Evolutionary conservation across 2,113 vertebrate species (phyloP).

Genomic region (Lophotis ruficrista): DNA sequence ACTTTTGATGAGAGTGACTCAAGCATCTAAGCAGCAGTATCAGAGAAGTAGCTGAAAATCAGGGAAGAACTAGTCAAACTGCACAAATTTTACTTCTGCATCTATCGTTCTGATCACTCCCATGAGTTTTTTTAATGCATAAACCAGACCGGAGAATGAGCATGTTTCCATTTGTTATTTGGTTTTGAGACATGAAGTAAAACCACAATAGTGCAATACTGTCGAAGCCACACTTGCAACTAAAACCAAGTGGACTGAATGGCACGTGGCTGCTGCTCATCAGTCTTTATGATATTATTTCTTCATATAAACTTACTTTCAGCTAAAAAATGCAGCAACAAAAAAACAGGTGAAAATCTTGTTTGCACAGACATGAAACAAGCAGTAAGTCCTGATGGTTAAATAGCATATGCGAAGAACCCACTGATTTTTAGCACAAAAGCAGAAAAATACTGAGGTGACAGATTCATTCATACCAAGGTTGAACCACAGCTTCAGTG

Average conservation of each 20-base stretch:
- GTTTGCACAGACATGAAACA: background rate
- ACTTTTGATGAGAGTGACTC: conserved; percentile 84
- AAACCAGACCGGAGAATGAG: background rate
- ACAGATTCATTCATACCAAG: no score
- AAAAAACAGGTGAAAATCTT: background rate
- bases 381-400: background rate
- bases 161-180: background rate
- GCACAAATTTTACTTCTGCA: background rate
- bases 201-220: background rate
- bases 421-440: background rate
- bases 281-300: background rate
- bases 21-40: conserved; percentile 55
- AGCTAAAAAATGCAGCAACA: background rate
- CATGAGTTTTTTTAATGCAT: background rate
- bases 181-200: background rate
- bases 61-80: background rate
- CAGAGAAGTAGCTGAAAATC: background rate
- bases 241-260: background rate
- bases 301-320: background rate
- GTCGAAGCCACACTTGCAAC: background rate
- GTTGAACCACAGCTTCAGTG: background rate
- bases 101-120: background rate
- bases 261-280: background rate
- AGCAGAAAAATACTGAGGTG: background rate
- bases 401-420: background rate